Percentiles rank a stretch among this genome's conserved stretches.
Evolutionary conservation across 2,888 invertebrate genomes (phyloP).

Genomic region (Peribatodes rhomboidaria): DNA sequence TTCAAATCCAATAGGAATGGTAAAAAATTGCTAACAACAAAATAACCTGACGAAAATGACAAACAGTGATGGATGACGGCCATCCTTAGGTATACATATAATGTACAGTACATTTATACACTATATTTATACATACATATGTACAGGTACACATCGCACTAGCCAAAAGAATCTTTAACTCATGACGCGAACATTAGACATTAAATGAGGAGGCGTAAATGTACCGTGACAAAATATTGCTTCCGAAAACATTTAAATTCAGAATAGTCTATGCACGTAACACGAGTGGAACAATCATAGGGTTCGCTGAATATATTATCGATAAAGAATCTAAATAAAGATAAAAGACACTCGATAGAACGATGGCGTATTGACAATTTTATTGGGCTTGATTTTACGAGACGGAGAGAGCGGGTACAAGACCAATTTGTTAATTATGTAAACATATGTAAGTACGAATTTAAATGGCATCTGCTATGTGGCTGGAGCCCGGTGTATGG

Average conservation of each 20-base stretch:
- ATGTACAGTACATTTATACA: neutral
- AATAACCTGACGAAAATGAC: slow-evolving; percentile 25
- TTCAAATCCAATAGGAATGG: neutral
- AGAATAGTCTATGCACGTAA: neutral
- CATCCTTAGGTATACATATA: neutral
- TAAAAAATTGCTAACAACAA: slow-evolving; percentile 6
- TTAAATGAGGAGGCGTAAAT: slow-evolving; percentile 31
- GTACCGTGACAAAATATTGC: slow-evolving; percentile 21
- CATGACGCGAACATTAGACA: slow-evolving; percentile 2
- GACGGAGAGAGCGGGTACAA: no score
- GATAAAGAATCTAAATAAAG: neutral
- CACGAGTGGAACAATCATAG: neutral
- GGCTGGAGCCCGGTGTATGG: no score
- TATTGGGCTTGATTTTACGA: neutral
- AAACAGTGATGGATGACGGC: slow-evolving; percentile 20
- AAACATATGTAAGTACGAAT: no score
- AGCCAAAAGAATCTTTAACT: slow-evolving; percentile 27
- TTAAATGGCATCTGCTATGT: no score
- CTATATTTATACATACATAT: neutral
- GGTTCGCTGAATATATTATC: neutral
- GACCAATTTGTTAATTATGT: no score
- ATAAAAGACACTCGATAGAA: neutral
- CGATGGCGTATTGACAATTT: neutral
- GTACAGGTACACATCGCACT: slow-evolving; percentile 12
- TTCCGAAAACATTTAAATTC: slow-evolving; percentile 31